Evolutionary conservation across 1,140 invertebrate genomes (phyloP), one percentile per base, ranked within the genome.

Genomic region (Venturia canescens): DNA sequence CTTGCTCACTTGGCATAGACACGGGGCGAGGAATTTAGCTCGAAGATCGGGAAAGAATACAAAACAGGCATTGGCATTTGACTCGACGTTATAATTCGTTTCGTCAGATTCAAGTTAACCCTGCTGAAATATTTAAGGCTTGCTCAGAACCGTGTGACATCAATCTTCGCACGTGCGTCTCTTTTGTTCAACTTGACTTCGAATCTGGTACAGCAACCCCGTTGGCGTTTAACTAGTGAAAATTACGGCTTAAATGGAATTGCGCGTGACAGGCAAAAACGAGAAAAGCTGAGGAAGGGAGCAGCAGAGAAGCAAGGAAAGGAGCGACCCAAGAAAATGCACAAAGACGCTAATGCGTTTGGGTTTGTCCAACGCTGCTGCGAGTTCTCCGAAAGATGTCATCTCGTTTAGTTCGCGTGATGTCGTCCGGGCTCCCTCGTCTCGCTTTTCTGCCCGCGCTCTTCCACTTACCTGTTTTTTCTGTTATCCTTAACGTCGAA

Each of bases 271-370:
- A 77, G 50, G 23, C n/a, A 23, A 26, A 26, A 63, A 63, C 26
- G 60, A 63, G 60, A 63, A 13, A 18, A 5, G 23, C n/a, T 23
- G 9, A 7, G 27, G 1, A 5, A 34, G 66, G 29, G 21, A 69
- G 15, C 5, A 13, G 60, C 13, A 18, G 66, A 31, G 11, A 15
- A 31, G 75, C 57, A 77, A 48, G 27, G 21, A 57, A 80, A 79
- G 27, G 78, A 57, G 53, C 23, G 27, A 53, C 31, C 15, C 66
- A 31, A 38, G 48, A 70, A 31, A 72, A 69, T 72, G 69, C 78
- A 63, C 78, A 72, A 57, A 60, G 66, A 78, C 77, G 57, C 75
- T 77, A 77, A 77, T 77, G 75, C 57, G 75, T 77, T 77, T 77
- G 57, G 57, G 75, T 77, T 77, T 77, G 75, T 77, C 75, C 75